Evolutionary conservation across 2,797 vertebrate genomes (phyloP), one percentile per base, ranked within the genome.

Genomic region (Microctenopoma stevenorrisi): DNA sequence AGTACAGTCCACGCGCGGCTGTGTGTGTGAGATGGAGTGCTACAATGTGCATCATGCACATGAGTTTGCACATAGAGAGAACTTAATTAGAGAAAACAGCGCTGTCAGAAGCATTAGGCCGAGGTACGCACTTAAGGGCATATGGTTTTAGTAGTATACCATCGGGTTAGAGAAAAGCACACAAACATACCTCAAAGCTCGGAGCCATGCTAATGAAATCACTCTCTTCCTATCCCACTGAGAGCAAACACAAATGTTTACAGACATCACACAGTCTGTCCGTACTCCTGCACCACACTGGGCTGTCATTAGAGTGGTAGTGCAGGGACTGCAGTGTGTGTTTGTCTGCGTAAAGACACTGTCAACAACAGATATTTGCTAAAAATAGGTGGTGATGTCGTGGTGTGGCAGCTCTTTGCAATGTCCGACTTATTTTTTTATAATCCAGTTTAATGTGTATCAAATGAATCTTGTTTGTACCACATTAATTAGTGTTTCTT

Each of bases 61-160:
- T 82, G 76, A 82, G 72, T 83, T 86, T 69, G 86, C 88, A 86
- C 91, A 85, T 69, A 59, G 81, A 81, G 81, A 94, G 92, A 93
- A 90, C 88, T 93, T 94, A 94, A 94, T 94, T 93, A 94, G 88
- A 94, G 92, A 93, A 93, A 94, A 87, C 93, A 94, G 92, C 82
- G 86, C 94, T 94, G 94, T 95, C 94, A 95, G 86, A 94, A 92
- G 89, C 92, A 93, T 92, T 94, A 93, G 89, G 86, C 84, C 79
- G 91, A 90, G 92, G 90, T 89, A 90, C 81, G 2, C 90, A 93
- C 94, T 93, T 94, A 93, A 93, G 93, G 93, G 93, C 93, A 94
- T 94, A 94, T 93, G 93, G 91, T 94, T 94, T 93, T 92, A 91
- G 90, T 90, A 88, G 87, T 83, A 87, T 79, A 92, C 86, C 91